phyloP scores from a whole-genome alignment of 2,113 vertebrate genomes.

The Muscicapa adusta region DNA sequence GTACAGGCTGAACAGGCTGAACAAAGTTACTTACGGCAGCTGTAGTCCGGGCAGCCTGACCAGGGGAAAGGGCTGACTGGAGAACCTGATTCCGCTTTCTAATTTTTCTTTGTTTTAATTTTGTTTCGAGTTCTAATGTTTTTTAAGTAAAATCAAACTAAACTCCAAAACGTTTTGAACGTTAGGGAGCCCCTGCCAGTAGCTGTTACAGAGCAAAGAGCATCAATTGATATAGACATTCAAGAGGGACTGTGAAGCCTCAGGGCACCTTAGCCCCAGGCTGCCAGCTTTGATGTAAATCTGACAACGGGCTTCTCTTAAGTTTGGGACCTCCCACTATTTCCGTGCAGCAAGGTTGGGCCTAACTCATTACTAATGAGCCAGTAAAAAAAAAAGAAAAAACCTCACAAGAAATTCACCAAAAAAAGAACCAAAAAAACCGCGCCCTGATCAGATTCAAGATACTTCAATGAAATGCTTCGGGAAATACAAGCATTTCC shows the following conservation, averaged over 20 bases:
- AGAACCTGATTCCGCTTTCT: background rate
- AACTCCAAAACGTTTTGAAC: background rate
- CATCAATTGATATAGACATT: background rate
- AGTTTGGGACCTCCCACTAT: constrained; percentile 6
- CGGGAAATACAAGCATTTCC: background rate
- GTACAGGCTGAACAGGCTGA: background rate
- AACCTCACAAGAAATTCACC: background rate
- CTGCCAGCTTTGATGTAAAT: background rate
- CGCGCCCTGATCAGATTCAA: accelerated
- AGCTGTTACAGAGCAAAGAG: background rate
- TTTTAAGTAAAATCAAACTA: background rate
- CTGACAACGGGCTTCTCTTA: background rate
- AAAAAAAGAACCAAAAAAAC: too few species aligned
- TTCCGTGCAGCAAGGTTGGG: background rate
- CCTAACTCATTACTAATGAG: background rate
- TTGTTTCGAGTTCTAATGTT: background rate
- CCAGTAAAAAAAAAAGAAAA: background rate
- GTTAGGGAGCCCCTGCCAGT: background rate
- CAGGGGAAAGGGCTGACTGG: background rate
- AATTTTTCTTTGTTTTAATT: background rate
- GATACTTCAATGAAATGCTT: background rate
- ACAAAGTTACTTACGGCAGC: background rate
- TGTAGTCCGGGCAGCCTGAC: background rate
- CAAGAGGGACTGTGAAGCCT: background rate
- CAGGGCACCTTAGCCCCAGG: background rate